Evolutionary conservation across 1,140 invertebrate genomes (phyloP), one percentile per base, ranked within the genome.

Genomic region (Lordiphosa mommai): DNA sequence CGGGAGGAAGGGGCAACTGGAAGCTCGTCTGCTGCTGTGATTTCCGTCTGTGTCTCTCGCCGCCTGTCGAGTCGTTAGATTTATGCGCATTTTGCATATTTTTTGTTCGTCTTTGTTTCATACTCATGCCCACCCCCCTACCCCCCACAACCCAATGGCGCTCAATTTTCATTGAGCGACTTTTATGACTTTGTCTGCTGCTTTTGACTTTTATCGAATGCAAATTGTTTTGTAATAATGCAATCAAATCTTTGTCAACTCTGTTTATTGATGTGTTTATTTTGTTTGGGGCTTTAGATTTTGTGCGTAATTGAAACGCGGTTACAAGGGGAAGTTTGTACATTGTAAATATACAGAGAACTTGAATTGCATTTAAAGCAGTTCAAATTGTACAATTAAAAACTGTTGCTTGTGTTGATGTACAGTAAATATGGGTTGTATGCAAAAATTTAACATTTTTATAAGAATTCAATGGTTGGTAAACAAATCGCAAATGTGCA

Each of bases 181-280:
- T 82, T 80, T 82, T 80, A 80, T 80, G 76, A 84, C 66, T 71
- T 67, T 76, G 66, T 57, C 61, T 57, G 76, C 67, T 82, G 74
- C 68, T 56, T 82, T 55, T 76, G 61, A 65, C 76, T 67, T 84
- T 80, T 84, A 80, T 80, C 71, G 76, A 82, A 80, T 80, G 77
- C 76, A 80, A 80, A 80, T 80, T 80, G 76, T 80, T 80, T 80
- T 80, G 69, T 80, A 80, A 80, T 84, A 82, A 82, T 82, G 71
- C 73, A 80, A 80, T 80, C 74, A 69, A 80, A 80, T 80, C 66
- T 76, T 61, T 82, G 67, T 58, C 76, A 82, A 66, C 71, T 61
- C 70, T 71, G 71, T 80, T 80, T 82, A 76, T 76, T 71, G 71
- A 74, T 66, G 76, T 80, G 76, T 80, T 80, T 82, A 80, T 76